Conservation (phyloP, 2,797 vertebrate species). For the Mergus octosetaceus region DNA sequence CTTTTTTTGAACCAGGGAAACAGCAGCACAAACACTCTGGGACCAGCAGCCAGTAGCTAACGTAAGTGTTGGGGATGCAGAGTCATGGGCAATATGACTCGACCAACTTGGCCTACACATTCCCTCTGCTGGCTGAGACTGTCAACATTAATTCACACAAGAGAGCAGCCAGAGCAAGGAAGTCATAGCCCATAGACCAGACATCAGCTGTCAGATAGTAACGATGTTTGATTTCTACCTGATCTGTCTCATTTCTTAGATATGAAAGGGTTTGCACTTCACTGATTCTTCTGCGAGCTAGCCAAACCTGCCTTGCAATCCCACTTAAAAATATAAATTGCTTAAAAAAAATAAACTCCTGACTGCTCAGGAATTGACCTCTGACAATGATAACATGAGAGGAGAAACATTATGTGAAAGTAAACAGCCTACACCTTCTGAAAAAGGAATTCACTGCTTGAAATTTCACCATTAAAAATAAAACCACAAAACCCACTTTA, state of each 20-base stretch:
- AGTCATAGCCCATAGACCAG: not conserved
- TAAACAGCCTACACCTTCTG: not conserved
- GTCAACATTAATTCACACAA: not conserved
- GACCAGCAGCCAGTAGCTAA: not conserved
- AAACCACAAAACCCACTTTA: not conserved
- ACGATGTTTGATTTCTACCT: not conserved
- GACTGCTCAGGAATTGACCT: not conserved
- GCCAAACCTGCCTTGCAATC: not conserved
- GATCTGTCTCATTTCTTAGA: not conserved
- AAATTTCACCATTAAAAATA: not conserved
- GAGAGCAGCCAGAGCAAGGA: not conserved
- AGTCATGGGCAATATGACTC: not conserved
- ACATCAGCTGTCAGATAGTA: not conserved
- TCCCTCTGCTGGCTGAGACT: not conserved
- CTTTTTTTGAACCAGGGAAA: not conserved
- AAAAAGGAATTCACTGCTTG: not conserved
- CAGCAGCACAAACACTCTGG: not conserved
- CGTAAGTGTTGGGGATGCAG: not conserved
- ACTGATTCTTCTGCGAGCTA: not conserved
- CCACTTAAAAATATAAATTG: not conserved
- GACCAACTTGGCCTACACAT: not conserved
- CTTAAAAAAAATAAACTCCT: not conserved
- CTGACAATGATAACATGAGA: not conserved
- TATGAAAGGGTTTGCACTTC: not conserved
- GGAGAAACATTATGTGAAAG: not conserved